Base-by-base conservation (phyloP, 2,113 vertebrate species). In the Pseudopodoces humilis region DNA sequence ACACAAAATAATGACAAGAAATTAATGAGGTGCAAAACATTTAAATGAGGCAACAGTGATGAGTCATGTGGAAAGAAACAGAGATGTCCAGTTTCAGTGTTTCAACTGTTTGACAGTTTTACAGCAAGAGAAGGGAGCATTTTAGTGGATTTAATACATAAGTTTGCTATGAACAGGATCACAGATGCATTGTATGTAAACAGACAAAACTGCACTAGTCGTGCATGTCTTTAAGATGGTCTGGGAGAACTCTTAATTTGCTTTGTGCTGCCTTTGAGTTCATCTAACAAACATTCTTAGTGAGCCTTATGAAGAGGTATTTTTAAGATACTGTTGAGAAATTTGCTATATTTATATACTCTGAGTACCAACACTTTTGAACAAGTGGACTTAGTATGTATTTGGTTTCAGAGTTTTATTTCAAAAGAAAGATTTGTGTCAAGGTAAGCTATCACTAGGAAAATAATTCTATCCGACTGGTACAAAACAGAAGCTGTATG, bases 21-120 rank as follows among this genome's bases (percentile, higher is more conserved):
- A 74, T 92, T 70, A 91, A 80, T 70, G 52, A 95, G 27, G 55
- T 83, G 20, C 58, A 90, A 90, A 91, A 76, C 33, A 80, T 77
- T 74, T 55, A 77, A 88, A 53, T 10, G 44, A 86, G 39, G 41
- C 31, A 91, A 93, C 86, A 95, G 46, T 37, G 49, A 65, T 80
- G 70, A 85, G 46, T 88, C 85, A 63, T 15, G 41, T 13, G 11
- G 30, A 65, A 64, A 69, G 43, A 74, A 74, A 78, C 4, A n/a
- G 35, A 95, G 93, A 65, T 63, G 24, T 33, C 13, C 11, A 41
- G 49, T 53, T 87, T 46, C 56, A 68, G 7, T 27, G 18, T 89
- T 87, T 60, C 74, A 85, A 78, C 41, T 76, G 15, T 56, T 76
- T 46, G 15, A 33, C 7, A 47, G 27, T 23, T 71, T 91, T 58